Evolutionary conservation across 1,140 invertebrate genomes (phyloP), one percentile per base, ranked within the genome.

Genomic region (Zaprionus inermis): DNA sequence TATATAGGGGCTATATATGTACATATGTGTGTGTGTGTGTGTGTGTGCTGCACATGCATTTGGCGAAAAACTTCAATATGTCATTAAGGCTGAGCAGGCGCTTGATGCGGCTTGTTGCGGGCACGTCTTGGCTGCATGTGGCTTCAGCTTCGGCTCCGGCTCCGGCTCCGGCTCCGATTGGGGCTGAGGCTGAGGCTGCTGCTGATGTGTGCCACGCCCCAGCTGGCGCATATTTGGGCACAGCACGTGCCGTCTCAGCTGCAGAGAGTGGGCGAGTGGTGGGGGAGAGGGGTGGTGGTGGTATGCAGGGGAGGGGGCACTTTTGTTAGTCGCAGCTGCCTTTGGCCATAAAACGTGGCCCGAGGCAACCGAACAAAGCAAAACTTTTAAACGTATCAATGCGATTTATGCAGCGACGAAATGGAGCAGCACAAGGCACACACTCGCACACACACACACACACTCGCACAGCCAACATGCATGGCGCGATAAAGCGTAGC

Each of bases 331-430:
- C 72, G 52, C 73, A 76, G 73, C 68, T 76, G 73, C 73, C 68
- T 61, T 66, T 77, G 71, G 76, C 77, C 73, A 89, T 89, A 88
- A 89, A 83, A 88, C 83, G 84, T 88, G 83, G 83, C 83, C 54
- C 60, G 61, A 67, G 57, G 60, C 66, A 54, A 57, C 41, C 56
- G 69, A 81, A 74, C 83, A 86, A 78, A 81, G 74, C 61, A 55
- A 66, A 77, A 84, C 55, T 79, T 79, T 70, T 66, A 70, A 73
- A 76, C 77, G 79, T 86, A 86, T 86, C 82, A 82, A 86, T 86
- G 82, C 82, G 79, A 86, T 86, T 86, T 86, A 86, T 86, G 82
- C 82, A 86, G 82, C 73, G 73, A 76, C 73, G 72, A 76, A 76
- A 76, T 76, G 73, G 70, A 77, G 67, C 75, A 57, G 36, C 61